Base-by-base conservation (phyloP, 2,113 vertebrate species). In the Cephalopholis sonnerati region DNA sequence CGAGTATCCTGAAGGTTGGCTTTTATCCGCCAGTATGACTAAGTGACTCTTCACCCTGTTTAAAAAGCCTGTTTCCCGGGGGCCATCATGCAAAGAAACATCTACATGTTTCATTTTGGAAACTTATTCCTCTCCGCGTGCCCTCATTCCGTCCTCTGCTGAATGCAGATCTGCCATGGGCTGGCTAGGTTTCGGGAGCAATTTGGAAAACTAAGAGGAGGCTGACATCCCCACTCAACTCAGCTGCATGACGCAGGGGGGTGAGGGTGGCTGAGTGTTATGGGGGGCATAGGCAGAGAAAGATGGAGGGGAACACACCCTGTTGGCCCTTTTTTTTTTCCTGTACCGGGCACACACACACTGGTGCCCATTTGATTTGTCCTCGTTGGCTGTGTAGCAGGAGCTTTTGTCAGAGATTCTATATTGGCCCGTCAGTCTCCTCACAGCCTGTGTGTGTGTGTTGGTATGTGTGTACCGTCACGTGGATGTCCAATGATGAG, bases 111-210 rank as follows among this genome's bases (percentile, higher is more conserved):
- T 84, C 48, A 81, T 80, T 90, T 82, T 4, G 4, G 75, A 81
- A 86, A 81, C 66, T 0, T 36, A 57, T 68, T 82, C 70, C 81
- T 80, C 57, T 76, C 69, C 6, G 7, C 22, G 66, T 77, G 88
- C 77, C 85, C 90, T 90, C 82, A 51, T 79, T 84, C 77, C 15
- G 53, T 84, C 84, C 87, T 83, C 76, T 57, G 65, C 72, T 39
- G 3, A 65, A 73, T 79, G 79, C 83, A 84, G 74, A 75, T 85
- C 69, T 7, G 79, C 82, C 63, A 87, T 13, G 83, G 83, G 85
- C 78, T 84, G 85, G 65, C 77, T 85, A 54, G 81, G 55, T 91
- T 89, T 80, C n/a, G 15, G 81, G 74, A 84, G 79, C 85, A 79
- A 88, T 88, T 81, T 88, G 66, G 76, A 61, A 88, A 86, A 46